These are phyloP conservation scores for Pseudomyrmex dendroicus DNA, from an alignment of 1,140 invertebrate species.

Conservation along the genomic window DNA sequence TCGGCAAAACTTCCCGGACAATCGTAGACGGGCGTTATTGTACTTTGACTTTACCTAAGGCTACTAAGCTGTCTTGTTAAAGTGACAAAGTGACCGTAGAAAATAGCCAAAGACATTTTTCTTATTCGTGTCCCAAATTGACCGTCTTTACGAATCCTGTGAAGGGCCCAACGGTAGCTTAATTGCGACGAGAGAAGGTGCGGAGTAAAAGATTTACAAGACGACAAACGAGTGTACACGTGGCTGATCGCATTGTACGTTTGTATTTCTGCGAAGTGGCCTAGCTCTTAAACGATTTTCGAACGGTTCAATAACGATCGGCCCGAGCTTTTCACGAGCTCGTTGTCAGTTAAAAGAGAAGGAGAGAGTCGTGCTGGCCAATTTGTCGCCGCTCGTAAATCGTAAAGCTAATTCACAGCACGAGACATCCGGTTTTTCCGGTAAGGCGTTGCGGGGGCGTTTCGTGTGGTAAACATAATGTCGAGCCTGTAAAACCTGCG, in stretches of 20 bases:
- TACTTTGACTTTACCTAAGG: conserved; percentile 26
- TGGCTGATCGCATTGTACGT: conserved; percentile 45
- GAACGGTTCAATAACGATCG: conserved; percentile 71
- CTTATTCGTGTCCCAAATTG: background rate
- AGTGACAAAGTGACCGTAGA: conserved; percentile 20
- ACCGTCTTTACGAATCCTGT: background rate
- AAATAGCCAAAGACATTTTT: conserved; percentile 28
- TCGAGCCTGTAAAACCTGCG: conserved; percentile 71
- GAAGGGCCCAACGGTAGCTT: conserved; percentile 34
- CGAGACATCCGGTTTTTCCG: conserved; percentile 78
- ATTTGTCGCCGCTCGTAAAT: conserved; percentile 78
- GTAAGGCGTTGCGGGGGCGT: conserved; percentile 76
- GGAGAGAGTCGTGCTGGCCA: conserved; percentile 51
- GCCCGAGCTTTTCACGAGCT: conserved; percentile 57
- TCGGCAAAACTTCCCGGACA: conserved; percentile 16
- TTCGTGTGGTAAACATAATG: conserved; percentile 82
- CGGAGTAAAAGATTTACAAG: conserved; percentile 61
- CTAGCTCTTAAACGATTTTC: conserved; percentile 71
- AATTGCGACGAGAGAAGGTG: conserved; percentile 40
- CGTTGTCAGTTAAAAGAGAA: conserved; percentile 59
- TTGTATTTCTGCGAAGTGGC: conserved; percentile 36
- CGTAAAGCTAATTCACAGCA: conserved; percentile 78
- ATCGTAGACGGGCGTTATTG: conserved; percentile 27
- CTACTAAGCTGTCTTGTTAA: conserved; percentile 43
- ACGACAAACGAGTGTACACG: conserved; percentile 32